Evolutionary conservation across 2,888 invertebrate species (phyloP), one percentile per base, ranked within the genome.

Genomic region (Sisyra nigra): DNA sequence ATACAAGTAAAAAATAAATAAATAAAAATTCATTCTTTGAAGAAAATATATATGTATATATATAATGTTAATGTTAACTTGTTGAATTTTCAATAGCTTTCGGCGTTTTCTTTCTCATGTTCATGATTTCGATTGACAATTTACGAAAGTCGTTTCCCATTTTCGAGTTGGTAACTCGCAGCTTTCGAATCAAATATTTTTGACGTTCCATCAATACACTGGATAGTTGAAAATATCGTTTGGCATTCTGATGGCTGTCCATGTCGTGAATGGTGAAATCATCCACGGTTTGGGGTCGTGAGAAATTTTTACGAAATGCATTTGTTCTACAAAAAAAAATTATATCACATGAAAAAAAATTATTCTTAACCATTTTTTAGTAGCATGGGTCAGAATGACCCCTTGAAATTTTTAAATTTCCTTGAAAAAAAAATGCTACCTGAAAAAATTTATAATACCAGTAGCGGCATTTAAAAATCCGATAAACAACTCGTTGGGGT

Each of bases 221-320:
- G 9, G 37, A 15, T 19, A 37, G 19, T 37, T 37, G 18, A 19
- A 18, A 37, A 18, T 37, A 37, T 18, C 37, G 37, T 37, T 37
- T 37, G 2, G 37, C 37, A 37, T 37, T 37, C 18, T 37, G 17
- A 18, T 17, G 18, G 9, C 37, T 18, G 11, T 13, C 14, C 37
- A 37, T 37, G 19, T 37, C 37, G 10, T 17, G 11, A n/a, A 37
- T 17, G 11, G 2, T 37, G 11, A 18, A 37, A 18, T 37, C 37
- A 11, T 19, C 37, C 17, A 37, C 37, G 10, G 17, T 18, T 2
- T 19, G 37, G 6, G 37, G 37, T 37, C 19, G 37, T 11, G 37
- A 11, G 19, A 37, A 37, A n/a, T 19, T 15, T 9, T 19, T 17
- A 4, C 37, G 19, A 19, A 37, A 17, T 10, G 37, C 37, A 11